Evolutionary conservation across 2,113 vertebrate species (phyloP), one percentile per base, ranked within the genome.

Genomic region (Pterocles orientalis): DNA sequence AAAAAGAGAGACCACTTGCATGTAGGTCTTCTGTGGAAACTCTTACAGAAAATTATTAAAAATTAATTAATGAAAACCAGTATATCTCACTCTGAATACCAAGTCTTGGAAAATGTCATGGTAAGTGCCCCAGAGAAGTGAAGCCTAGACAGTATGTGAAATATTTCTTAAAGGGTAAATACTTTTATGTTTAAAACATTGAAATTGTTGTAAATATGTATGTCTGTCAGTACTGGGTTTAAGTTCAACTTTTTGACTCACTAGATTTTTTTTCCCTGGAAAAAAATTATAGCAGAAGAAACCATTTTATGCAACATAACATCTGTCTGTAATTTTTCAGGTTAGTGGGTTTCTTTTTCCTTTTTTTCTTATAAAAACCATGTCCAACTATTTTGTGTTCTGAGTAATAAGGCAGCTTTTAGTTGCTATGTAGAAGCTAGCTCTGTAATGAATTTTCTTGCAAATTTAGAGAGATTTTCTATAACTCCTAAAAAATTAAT

Each of bases 301-400:
- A 97, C 64, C 81, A 97, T 96, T 94, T 85, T 96, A 56, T 98
- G 97, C 96, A 98, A 98, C 34, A 18, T 88, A 93, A 97, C 98
- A 54, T 64, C 16, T 66, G 45, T 86, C 89, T 98, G 98, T 91
- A 97, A 97, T 95, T 95, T 93, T 57, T 98, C 98, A 98, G 98
- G 98, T 98, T 88, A 96, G 94, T 94, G 36, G 7, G 41, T 86
- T 95, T 92, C 73, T 94, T 77, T 78, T 77, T 41, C 14, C 39
- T 77, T 72, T 92, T 82, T 26, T 43, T 21, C 8, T 33, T 33
- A 45, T 3, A 8, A 80, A 88, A 77, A 33, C 4, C 9, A 26
- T 34, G 21, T 21, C 6, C 41, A 73, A 7, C 8, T 84, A 33
- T 93, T 95, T 86, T 87, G 60, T 93, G 3, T 85, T 68, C 53